Evolutionary conservation across 2,888 invertebrate species (phyloP).

Genomic region (Artemia sp.): DNA sequence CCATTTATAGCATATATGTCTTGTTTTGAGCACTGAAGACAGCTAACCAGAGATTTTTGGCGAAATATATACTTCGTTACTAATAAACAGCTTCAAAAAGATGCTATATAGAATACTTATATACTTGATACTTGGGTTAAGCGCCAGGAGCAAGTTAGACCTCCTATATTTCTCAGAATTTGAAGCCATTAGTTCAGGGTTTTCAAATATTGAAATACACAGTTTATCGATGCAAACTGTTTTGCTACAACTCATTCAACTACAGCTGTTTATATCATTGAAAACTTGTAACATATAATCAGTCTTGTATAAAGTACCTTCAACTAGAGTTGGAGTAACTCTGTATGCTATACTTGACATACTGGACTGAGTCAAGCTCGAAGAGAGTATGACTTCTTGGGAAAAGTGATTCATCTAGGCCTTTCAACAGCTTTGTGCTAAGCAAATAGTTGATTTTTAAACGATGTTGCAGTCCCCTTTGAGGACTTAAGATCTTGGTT

Average conservation of each 20-base stretch:
- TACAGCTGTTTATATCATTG: neutral
- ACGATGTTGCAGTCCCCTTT: conserved; percentile 2
- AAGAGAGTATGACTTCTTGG: neutral
- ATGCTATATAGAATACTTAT: too few relatives aligned
- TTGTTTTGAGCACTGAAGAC: too few relatives aligned
- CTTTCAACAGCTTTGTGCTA: neutral
- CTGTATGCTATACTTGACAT: neutral
- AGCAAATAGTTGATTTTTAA: neutral
- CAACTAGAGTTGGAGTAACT: conserved; percentile 5
- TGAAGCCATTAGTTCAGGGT: neutral
- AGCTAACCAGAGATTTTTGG: too few relatives aligned
- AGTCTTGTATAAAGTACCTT: neutral
- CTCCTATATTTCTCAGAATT: neutral
- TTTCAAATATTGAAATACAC: neutral
- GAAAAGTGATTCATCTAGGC: neutral
- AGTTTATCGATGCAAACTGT: neutral
- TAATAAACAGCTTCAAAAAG: too few relatives aligned
- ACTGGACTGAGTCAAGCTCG: neutral
- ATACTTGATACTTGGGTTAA: neutral
- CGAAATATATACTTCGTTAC: too few relatives aligned
- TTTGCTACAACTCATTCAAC: neutral
- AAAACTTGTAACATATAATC: neutral
- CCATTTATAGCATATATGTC: too few relatives aligned
- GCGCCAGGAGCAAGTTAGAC: neutral
- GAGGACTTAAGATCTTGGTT: neutral